Conservation (phyloP, 1,140 invertebrate genomes). For the Muscidifurax raptorellus region DNA sequence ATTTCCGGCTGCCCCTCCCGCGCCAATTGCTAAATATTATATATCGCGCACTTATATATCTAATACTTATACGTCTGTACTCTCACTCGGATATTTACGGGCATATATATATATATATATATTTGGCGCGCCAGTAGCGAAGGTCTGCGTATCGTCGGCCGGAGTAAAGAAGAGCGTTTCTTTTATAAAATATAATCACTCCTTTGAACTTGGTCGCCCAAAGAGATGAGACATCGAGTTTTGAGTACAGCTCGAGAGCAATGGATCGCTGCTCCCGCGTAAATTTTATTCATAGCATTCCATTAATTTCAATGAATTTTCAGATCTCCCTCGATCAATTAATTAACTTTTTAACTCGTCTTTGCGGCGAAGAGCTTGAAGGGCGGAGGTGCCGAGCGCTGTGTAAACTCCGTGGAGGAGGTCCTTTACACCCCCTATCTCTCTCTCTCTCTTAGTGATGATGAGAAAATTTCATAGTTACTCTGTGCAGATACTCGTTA, state of each 20-base stretch:
- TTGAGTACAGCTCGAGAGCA: background rate
- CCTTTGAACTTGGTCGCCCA: background rate
- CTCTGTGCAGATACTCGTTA: slow-evolving; percentile 8
- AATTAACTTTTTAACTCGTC: slow-evolving; percentile 30
- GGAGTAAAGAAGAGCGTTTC: background rate
- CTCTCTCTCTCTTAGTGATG: background rate
- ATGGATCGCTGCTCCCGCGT: background rate
- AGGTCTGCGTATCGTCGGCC: background rate
- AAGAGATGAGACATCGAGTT: background rate
- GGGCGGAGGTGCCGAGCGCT: background rate
- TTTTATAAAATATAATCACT: background rate
- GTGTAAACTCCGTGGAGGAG: slow-evolving; percentile 12
- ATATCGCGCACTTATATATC: background rate
- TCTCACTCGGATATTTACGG: no score
- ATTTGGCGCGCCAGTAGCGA: background rate
- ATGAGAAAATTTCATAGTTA: slow-evolving; percentile 35
- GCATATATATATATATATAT: no score
- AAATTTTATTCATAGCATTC: slow-evolving; percentile 12
- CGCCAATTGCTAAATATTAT: background rate
- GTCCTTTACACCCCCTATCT: background rate
- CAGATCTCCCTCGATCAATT: slow-evolving; percentile 26
- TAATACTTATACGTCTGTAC: no score
- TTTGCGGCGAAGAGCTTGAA: background rate
- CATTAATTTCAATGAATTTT: background rate
- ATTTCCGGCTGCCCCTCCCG: background rate